These are phyloP conservation scores for Agrilus planipennis DNA, from an alignment of 1,140 invertebrate genomes.

Conservation along the genomic window DNA sequence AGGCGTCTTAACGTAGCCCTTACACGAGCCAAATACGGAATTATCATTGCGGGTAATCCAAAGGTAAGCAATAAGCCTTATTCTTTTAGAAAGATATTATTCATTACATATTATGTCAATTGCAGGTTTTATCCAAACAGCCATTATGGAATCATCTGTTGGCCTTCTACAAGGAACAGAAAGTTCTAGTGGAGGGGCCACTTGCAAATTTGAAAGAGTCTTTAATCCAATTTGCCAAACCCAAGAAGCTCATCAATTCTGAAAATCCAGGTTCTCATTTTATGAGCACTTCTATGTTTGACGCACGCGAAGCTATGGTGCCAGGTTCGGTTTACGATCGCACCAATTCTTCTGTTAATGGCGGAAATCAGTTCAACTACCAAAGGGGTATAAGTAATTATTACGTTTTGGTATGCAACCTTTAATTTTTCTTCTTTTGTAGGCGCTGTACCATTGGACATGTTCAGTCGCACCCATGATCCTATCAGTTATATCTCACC, in stretches of 20 bases:
- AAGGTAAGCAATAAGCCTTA: too few relatives aligned
- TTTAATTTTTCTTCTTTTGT: too few relatives aligned
- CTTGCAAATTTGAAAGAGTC: conserved; percentile 95
- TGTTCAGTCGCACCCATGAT: conserved; percentile 64
- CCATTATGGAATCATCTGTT: conserved; percentile 97
- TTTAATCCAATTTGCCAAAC: conserved; percentile 93
- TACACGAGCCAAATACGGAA: conserved; percentile 93
- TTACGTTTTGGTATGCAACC: too few relatives aligned
- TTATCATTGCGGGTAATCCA: conserved; percentile 98
- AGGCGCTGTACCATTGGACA: conserved; percentile 41
- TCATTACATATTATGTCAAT: too few relatives aligned
- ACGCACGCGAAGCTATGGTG: conserved; percentile 79
- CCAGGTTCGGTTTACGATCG: conserved; percentile 71
- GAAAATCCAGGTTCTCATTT: conserved; percentile 93
- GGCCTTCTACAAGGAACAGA: conserved; percentile 96
- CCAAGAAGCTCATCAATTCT: conserved; percentile 87
- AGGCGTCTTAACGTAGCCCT: conserved; percentile 95
- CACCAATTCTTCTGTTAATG: conserved; percentile 25
- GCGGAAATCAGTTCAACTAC: conserved; percentile 29
- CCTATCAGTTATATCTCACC: conserved; percentile 89
- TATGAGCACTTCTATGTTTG: conserved; percentile 92
- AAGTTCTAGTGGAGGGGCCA: conserved; percentile 95
- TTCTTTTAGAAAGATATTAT: too few relatives aligned
- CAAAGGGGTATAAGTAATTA: too few relatives aligned
- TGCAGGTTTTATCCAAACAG: conserved; percentile 95